Base-by-base conservation (phyloP, 2,113 vertebrate species). In the Trematomus loennbergii region DNA sequence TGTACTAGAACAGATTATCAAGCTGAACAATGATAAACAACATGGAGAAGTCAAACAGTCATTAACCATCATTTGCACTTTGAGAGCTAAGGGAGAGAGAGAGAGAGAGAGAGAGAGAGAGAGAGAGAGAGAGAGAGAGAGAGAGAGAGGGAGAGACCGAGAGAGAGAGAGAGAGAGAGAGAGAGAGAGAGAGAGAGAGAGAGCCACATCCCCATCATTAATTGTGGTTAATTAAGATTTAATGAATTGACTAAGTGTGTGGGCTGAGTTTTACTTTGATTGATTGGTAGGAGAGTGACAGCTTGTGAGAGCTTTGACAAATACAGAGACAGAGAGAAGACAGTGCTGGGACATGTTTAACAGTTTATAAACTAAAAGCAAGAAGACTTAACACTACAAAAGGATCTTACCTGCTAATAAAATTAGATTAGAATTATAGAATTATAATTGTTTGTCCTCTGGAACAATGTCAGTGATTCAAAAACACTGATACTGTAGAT, bases 31-130 rank as follows among this genome's bases (percentile, higher is more conserved):
- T 76, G 67, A 88, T 79, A 82, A 92, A 88, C 84, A 92, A 83
- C 71, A 54, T 33, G 16, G 40, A 87, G 43, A 89, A 86, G 83
- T 82, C 83, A 89, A 86, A 82, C 85, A 85, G 74, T 75, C 79
- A 92, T 92, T 91, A 92, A 76, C 84, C 72, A 64, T 86, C 89
- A 93, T 92, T 87, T 89, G 82, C 72, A 81, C 65, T 74, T 68
- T 0, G 17, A 75, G 80, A 40, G 36, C 36, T 40, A 40, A 40
- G 36, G 7, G 8, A 40, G 36, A 33, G 33, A 61, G 57, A 54
- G 13, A 76, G 64, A 61, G 69, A 62, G 7, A 60, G 17, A 75
- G 80, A 36, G 36, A 36, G 36, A 7, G 7, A 36, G 36, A 36
- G 36, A 36, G 5, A 36, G 5, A 6, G 36, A 61, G 48, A 40